Evolutionary conservation across 2,797 vertebrate species (phyloP), one percentile per base, ranked within the genome.

Genomic region (Acipenser ruthenus): DNA sequence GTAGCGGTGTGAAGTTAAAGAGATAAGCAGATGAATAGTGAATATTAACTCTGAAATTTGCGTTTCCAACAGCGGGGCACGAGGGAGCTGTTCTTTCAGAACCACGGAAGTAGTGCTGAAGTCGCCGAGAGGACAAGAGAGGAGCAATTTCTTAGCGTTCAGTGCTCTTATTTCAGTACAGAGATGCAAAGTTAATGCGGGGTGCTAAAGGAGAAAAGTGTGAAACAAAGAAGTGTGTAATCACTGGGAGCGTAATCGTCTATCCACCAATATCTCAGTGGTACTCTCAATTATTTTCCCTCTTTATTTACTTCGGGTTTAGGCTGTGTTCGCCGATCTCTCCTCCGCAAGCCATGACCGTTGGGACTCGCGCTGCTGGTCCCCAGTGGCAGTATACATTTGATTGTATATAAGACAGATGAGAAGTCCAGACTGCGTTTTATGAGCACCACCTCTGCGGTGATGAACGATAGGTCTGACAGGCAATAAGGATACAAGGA

Each of bases 81-180:
- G 56, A 37, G 13, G 67, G 63, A 71, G 70, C 74, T 75, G 72
- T 78, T 67, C 66, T 48, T 75, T 77, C 74, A 77, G 73, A 68
- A 75, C 66, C 74, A 67, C 64, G 49, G 66, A 47, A 49, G 23
- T 37, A 37, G 23, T 49, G 53, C 37, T 67, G 66, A 67, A 37
- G 8, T 37, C 23, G 23, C 2, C 23, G 23, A 3, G 23, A 3
- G 23, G 23, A 18, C 15, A 37, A 37, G 23, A 4, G 23, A 37
- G 23, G 23, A 37, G 58, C 15, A 9, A 8, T 59, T 49, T 62
- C 37, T 37, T 37, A 37, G 2, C 23, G 23, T 37, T 37, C 2
- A 37, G 23, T 37, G 23, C 0, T 37, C 23, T 37, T 37, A 37
- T 4, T 37, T 23, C 23, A 37, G 23, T 37, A 37, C 2, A 37